Evolutionary conservation across 1,140 invertebrate species (phyloP).

Genomic region (Zelostemma sp.): DNA sequence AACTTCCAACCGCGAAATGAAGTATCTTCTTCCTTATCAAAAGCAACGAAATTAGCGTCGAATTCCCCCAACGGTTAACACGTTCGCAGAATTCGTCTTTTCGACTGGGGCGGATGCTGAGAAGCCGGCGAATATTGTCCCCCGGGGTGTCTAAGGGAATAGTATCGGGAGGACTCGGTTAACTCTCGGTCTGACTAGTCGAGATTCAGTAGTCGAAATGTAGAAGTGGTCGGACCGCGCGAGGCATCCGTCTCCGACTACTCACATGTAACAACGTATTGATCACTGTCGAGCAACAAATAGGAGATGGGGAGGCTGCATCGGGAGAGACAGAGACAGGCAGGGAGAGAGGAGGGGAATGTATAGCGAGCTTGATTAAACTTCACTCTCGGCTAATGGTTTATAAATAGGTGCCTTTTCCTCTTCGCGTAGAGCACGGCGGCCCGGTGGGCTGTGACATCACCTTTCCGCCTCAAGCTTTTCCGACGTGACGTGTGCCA

Average conservation of each 20-base stretch:
- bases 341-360: not conserved
- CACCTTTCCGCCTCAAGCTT: slow-evolving; percentile 12
- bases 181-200: not conserved
- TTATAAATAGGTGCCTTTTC: slow-evolving; percentile 55
- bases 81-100: too few species aligned
- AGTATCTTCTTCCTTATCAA: too few species aligned
- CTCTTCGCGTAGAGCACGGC: slow-evolving; percentile 15
- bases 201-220: not conserved
- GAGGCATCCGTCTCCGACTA: slow-evolving; percentile 5
- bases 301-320: not conserved
- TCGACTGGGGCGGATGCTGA: too few species aligned
- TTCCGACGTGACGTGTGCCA: slow-evolving; percentile 8
- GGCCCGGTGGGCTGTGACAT: slow-evolving; percentile 4
- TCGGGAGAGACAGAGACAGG: not conserved
- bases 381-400: slow-evolving; percentile 57
- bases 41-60: too few species aligned
- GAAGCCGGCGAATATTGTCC: too few species aligned
- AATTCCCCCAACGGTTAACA: too few species aligned
- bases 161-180: too few species aligned
- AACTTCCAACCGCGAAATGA: too few species aligned
- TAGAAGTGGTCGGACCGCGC: not conserved
- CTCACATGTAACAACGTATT: slow-evolving; percentile 8
- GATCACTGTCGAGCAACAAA: slow-evolving; percentile 9
- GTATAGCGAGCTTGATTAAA: slow-evolving; percentile 54
- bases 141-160: too few species aligned